Evolutionary conservation across 1,140 invertebrate genomes (phyloP), one percentile per base, ranked within the genome.

Genomic region (Goniozus legneri): DNA sequence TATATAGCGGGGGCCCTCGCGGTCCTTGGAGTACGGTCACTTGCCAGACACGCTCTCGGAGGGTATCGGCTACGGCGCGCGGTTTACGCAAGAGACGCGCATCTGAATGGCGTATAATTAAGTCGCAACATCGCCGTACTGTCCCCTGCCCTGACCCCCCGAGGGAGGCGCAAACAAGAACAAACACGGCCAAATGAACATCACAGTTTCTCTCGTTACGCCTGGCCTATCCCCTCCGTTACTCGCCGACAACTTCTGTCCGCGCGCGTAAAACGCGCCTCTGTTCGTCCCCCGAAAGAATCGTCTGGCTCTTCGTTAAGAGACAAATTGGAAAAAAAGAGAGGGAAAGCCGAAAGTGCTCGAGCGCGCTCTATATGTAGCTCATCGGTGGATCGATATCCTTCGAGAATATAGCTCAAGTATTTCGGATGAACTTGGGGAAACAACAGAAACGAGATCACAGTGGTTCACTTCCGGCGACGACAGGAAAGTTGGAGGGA

Each of bases 51-150:
- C 36, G 52, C 52, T 37, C 48, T 33, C 40, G n/a, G n/a, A n/a
- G n/a, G 45, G 34, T 54, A 49, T 46, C 32, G 56, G 54, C 58
- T 56, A 56, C 56, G 47, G 24, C 27, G 32, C 54, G 47, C 47
- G 53, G 58, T 66, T 67, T 60, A 56, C 58, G 58, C 64, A 60
- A 62, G 60, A 58, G 63, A 69, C 62, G 60, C 60, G 61, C 52
- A 61, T 67, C 60, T 71, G 68, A 72, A 72, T 69, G 58, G 64
- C 60, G 61, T 68, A 66, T 72, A 72, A 71, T 71, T 72, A 71
- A 71, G 69, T 71, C 67, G 59, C 59, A 67, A 64, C 68, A 60
- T 62, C 59, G 66, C 64, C 62, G 62, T 44, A 48, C 53, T 49
- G 52, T 54, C 38, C 45, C 45, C 51, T 39, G 20, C 37, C 49